Conservation (phyloP, 2,888 invertebrate species). For the Orthonychiurus folsomi region DNA sequence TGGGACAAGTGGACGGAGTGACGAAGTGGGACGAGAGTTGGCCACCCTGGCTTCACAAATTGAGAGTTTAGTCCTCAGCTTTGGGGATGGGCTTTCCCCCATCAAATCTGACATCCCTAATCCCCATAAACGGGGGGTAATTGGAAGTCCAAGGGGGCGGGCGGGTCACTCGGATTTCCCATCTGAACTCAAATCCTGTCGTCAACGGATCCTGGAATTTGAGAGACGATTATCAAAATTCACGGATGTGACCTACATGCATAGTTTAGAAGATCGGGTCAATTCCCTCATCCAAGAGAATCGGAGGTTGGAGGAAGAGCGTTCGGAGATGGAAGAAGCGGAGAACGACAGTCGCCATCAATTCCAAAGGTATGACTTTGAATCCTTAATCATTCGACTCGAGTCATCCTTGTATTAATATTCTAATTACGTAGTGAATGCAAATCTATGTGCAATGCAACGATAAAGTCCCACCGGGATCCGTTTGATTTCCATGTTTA, state of each 20-base stretch:
- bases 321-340: conserved; percentile 64
- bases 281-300: conserved; percentile 56
- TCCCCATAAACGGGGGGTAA: neutral
- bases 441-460: no score
- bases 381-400: no score
- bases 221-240: conserved; percentile 34
- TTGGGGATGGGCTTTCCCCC: conserved; percentile 15
- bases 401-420: neutral
- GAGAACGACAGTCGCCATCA: conserved; percentile 55
- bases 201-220: conserved; percentile 37
- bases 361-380: conserved; percentile 37
- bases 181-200: conserved; percentile 33
- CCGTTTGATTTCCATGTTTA: neutral
- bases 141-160: neutral
- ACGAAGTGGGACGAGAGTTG: conserved; percentile 34
- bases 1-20: neutral
- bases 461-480: no score
- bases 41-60: conserved; percentile 35
- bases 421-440: no score
- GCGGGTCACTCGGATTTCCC: conserved; percentile 22
- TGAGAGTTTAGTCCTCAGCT: conserved; percentile 34
- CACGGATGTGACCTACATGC: conserved; percentile 43
- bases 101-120: neutral
- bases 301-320: conserved; percentile 59
- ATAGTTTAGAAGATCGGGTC: conserved; percentile 48